Percentiles rank a stretch among this genome's conserved stretches.
Evolutionary conservation across 2,113 vertebrate species (phyloP).

Genomic region (Ictalurus punctatus): DNA sequence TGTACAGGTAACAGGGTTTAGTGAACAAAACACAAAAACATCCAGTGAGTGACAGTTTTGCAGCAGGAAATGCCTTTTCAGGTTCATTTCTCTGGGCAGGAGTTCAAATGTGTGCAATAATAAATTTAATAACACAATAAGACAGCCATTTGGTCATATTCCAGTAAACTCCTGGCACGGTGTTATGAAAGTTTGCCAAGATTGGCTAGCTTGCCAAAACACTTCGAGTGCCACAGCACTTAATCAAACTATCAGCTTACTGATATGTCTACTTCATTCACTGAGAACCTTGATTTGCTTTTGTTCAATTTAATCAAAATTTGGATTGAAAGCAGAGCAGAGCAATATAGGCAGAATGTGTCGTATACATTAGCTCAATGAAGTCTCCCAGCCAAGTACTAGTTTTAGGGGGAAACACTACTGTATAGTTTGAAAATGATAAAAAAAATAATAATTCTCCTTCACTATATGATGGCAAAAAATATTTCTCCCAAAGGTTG

Average conservation of each 20-base stretch:
- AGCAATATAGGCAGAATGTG: constrained; percentile 49
- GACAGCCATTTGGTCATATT: constrained; percentile 31
- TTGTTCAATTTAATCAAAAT: constrained; percentile 37
- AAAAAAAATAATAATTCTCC: background rate
- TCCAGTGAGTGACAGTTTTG: background rate
- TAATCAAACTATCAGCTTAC: constrained; percentile 37
- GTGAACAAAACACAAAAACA: background rate
- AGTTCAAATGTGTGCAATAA: background rate
- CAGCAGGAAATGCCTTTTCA: background rate
- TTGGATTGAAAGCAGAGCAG: constrained; percentile 16
- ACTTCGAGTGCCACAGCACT: constrained; percentile 22
- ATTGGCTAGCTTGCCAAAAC: constrained; percentile 32
- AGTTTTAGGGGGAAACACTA: background rate
- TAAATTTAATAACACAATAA: background rate
- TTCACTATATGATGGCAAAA: background rate
- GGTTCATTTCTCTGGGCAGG: background rate
- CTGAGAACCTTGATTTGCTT: constrained; percentile 28
- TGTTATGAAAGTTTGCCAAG: background rate
- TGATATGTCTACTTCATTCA: constrained; percentile 36
- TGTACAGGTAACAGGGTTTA: background rate
- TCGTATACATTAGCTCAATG: constrained; percentile 25
- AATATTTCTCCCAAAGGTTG: background rate
- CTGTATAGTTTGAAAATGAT: background rate
- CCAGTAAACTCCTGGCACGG: constrained; percentile 31
- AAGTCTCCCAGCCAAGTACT: constrained; percentile 5